Percentiles rank a stretch among this genome's conserved stretches.
These are phyloP conservation scores for Acanthurus leucopareius DNA, from an alignment of 2,797 vertebrate species.

Conservation along the genomic window DNA sequence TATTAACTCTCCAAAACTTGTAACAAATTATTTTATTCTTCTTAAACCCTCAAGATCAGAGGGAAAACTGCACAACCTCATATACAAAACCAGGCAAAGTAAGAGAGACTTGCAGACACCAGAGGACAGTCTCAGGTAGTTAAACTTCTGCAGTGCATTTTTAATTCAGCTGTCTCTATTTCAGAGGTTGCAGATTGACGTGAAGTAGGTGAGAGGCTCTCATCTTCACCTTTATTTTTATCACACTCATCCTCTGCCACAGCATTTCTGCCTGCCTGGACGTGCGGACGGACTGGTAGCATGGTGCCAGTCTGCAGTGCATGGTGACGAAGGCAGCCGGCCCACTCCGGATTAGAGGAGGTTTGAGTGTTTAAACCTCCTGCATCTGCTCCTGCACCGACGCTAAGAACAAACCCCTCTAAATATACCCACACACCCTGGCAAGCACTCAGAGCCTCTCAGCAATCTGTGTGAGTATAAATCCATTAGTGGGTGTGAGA, in stretches of 20 bases:
- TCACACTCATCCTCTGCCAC: not conserved
- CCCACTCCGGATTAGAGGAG: constrained; percentile 26
- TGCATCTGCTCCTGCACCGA: constrained; percentile 42
- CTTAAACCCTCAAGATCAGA: not conserved
- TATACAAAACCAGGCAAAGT: not conserved
- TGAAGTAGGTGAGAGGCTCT: constrained; percentile 8
- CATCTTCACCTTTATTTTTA: constrained; percentile 27
- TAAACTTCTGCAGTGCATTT: not conserved
- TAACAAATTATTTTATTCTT: not conserved
- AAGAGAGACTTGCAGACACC: not conserved
- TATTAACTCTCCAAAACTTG: not conserved
- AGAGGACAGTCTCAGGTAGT: not conserved
- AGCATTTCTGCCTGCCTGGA: constrained; percentile 15
- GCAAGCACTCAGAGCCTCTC: constrained; percentile 50
- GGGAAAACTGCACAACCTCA: not conserved
- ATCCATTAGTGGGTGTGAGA: constrained; percentile 56
- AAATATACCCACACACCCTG: constrained; percentile 66
- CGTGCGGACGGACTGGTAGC: constrained; percentile 42
- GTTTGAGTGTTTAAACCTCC: constrained; percentile 24
- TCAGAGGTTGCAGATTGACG: not conserved
- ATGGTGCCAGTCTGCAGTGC: constrained; percentile 17
- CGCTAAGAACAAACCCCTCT: constrained; percentile 37
- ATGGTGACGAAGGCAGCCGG: constrained; percentile 28
- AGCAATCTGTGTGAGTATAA: constrained; percentile 50
- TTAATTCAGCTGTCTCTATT: not conserved